Conservation (phyloP, 1,140 invertebrate genomes). For the Drosophila sp. region DNA sequence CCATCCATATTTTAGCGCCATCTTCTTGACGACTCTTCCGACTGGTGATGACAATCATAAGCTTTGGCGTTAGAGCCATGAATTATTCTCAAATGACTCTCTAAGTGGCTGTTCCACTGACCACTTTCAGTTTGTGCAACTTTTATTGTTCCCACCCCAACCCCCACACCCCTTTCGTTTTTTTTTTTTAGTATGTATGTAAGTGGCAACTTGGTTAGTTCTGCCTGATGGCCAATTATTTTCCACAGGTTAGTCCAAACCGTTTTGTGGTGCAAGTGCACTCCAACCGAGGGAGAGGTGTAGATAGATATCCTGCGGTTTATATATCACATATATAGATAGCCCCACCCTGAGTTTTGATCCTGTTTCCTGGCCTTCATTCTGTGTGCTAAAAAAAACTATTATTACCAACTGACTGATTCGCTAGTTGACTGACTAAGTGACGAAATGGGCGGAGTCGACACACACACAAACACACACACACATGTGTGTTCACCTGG, state of each 20-base stretch:
- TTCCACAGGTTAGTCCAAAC: conserved; percentile 19
- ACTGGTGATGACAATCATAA: conserved; percentile 3
- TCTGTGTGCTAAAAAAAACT: conserved; percentile 24
- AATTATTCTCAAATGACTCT: conserved; percentile 3
- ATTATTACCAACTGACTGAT: background rate
- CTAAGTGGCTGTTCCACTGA: conserved; percentile 3
- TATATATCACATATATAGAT: conserved; percentile 5
- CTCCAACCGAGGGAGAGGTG: too few species aligned
- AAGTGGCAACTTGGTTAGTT: conserved; percentile 12
- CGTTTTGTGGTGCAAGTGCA: background rate
- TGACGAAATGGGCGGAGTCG: conserved; percentile 51
- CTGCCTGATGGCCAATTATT: conserved; percentile 9
- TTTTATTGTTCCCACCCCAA: conserved; percentile 6
- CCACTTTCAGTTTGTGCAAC: conserved; percentile 13
- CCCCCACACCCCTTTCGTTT: conserved; percentile 13
- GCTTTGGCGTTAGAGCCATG: background rate
- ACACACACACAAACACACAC: conserved; percentile 25
- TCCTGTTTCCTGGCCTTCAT: conserved; percentile 23
- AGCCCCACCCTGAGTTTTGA: conserved; percentile 27
- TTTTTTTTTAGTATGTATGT: too few species aligned
- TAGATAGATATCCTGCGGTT: background rate
- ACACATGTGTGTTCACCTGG: conserved; percentile 37
- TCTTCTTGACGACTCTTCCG: background rate
- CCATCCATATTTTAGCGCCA: background rate
- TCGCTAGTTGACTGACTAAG: conserved; percentile 5